phyloP scores from a whole-genome alignment of 1,140 invertebrate genomes.

The Pinna nobilis region DNA sequence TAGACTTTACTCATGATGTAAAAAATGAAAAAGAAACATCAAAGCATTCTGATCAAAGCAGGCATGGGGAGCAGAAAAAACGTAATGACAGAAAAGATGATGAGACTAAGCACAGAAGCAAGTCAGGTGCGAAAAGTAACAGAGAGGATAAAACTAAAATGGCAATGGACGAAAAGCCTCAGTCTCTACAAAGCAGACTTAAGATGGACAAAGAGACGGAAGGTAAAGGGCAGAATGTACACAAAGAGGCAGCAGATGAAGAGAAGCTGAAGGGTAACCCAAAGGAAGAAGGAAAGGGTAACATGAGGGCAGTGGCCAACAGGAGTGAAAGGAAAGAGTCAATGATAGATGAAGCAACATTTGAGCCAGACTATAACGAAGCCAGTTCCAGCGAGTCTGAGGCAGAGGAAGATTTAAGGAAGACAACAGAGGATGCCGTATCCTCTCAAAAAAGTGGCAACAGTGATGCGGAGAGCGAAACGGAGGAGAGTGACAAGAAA shows the following conservation, averaged over 20 bases:
- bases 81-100: too few relatives aligned
- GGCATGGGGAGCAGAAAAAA: too few relatives aligned
- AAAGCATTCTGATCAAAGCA: too few relatives aligned
- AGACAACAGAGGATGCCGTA: slow-evolving; percentile 13
- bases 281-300: too few relatives aligned
- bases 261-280: too few relatives aligned
- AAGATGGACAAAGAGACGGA: slow-evolving; percentile 37
- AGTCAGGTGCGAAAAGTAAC: not conserved
- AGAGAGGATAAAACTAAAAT: too few relatives aligned
- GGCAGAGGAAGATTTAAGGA: slow-evolving; percentile 1
- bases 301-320: too few relatives aligned
- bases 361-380: slow-evolving; percentile 69
- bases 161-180: not conserved
- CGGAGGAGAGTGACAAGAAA: slow-evolving; percentile 6
- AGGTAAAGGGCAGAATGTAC: too few relatives aligned
- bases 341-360: slow-evolving; percentile 63
- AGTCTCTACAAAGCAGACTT: slow-evolving; percentile 38
- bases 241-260: too few relatives aligned
- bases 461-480: not conserved
- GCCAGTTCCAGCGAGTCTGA: slow-evolving; percentile 20
- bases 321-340: slow-evolving; percentile 68
- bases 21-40: too few relatives aligned
- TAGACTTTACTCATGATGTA: too few relatives aligned
- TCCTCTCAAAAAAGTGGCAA: not conserved
- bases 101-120: slow-evolving; percentile 1